Evolutionary conservation across 2,113 vertebrate species (phyloP).

Genomic region (Chitala chitala): DNA sequence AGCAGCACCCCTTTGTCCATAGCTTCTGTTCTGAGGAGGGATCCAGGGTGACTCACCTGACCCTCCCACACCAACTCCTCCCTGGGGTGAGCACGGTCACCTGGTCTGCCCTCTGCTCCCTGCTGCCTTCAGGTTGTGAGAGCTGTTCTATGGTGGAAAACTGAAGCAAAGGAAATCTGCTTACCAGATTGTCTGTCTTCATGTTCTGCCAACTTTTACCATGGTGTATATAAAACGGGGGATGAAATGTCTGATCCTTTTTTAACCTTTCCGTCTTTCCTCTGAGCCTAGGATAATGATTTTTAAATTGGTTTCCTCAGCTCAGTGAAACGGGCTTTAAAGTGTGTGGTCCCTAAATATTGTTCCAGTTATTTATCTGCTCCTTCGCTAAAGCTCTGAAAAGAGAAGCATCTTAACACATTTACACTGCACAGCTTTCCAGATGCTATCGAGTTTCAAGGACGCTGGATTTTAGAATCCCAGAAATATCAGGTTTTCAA

Average conservation of each 20-base stretch:
- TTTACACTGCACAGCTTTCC: constrained; percentile 11
- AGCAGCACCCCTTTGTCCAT: neutral
- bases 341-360: constrained; percentile 16
- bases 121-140: constrained; percentile 25
- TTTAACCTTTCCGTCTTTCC: constrained; percentile 47
- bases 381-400: neutral
- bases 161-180: constrained; percentile 47
- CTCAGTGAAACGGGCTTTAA: constrained; percentile 27
- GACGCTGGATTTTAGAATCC: constrained; percentile 12
- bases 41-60: neutral
- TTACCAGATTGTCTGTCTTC: constrained; percentile 49
- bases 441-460: constrained; percentile 14
- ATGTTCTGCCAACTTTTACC: constrained; percentile 37
- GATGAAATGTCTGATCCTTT: constrained; percentile 46
- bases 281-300: constrained; percentile 38
- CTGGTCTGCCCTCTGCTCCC: constrained; percentile 34
- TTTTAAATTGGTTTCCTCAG: constrained; percentile 37
- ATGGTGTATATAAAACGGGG: constrained; percentile 45
- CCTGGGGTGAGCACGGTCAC: constrained; percentile 29
- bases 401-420: constrained; percentile 17
- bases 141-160: constrained; percentile 29
- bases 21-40: neutral
- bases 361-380: neutral
- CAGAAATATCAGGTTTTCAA: constrained; percentile 21
- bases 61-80: neutral